Base-by-base conservation (phyloP, 1,140 invertebrate genomes). In the Drosophila azteca region DNA sequence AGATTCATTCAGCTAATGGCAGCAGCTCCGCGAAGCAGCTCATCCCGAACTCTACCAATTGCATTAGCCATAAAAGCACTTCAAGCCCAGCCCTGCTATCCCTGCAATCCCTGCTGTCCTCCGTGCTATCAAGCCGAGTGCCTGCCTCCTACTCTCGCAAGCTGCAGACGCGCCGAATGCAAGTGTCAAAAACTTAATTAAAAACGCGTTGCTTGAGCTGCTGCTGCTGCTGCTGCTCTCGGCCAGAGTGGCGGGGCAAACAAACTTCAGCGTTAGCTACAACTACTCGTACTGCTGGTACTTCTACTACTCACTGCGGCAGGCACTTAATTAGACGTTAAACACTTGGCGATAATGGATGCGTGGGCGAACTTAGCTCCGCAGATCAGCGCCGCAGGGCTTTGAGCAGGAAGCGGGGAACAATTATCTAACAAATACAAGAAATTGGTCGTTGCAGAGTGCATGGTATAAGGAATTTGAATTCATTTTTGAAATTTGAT, bases 181-280 rank as follows among this genome's bases (percentile, higher is more conserved):
- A 88, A 87, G 82, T 87, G 82, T 87, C 83, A 85, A 88, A 88
- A 85, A 87, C 81, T 87, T 85, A 85, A 85, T 87, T 85, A 85
- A 85, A 85, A 85, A 60, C 81, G 82, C 74, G 60, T 81, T 87
- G 73, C 50, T 65, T 59, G 55, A 71, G 77, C 64, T 77, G 62
- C 71, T 63, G 31, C 35, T 63, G 77, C 64, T 77, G 62, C 71
- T 63, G 31, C 35, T 63, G 44, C 57, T 39, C 35, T 39, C 35
- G 66, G 63, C 57, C 68, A 61, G 75, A 75, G 71, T 75, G 70
- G 48, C 71, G 53, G 39, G 61, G 71, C 62, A 75, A 75, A 75
- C 71, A 75, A 75, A 75, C 76, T 76, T 63, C 76, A 52, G 54
- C 59, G 48, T 43, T 60, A 55, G 50, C 53, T 53, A 59, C 58